Base-by-base conservation (phyloP, 2,888 invertebrate genomes). In the Parnassius mnemosyne region DNA sequence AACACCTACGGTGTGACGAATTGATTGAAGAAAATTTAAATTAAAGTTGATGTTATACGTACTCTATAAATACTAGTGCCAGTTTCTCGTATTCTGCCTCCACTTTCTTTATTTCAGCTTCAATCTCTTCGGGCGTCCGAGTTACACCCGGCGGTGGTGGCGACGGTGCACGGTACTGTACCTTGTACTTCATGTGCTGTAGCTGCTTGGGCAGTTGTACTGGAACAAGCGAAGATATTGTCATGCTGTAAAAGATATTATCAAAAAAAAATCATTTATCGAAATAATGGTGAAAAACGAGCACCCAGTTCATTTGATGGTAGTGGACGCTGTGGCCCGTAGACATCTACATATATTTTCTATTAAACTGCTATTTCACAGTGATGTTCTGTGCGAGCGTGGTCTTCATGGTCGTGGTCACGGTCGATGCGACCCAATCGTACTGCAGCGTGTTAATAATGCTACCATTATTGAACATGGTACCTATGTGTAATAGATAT, bases 61-160 rank as follows among this genome's bases (percentile, higher is more conserved):
- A 96, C 96, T 94, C 94, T 16, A 97, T 92, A 41, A 93, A 94
- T 12, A 97, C 92, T 9, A 94, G 83, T 0, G 94, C 94, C 20
- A 97, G 87, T 68, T 94, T 95, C 72, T 96, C 95, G 75, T 96
- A 93, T 57, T 95, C 95, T 2, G 93, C 90, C 71, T 97, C 96
- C 34, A 95, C 92, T 69, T 92, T 93, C 75, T 94, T 95, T 79
- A 95, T 93, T 78, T 96, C 96, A 0, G 94, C 94, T 73, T 97
- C 97, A 34, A 96, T 95, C 75, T 96, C 95, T 84, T 96, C 96
- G 0, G 96, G 96, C 25, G 94, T 91, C 53, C 95, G 92, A 7
- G 94, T 93, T 3, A 94, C 93, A 0, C 95, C 95, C 0, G 94
- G 92, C 2, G 94, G 92, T 0, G 93, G 92, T 0, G 94, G 93